Evolutionary conservation across 2,113 vertebrate genomes (phyloP), one percentile per base, ranked within the genome.

Genomic region (Pedionomus torquatus): DNA sequence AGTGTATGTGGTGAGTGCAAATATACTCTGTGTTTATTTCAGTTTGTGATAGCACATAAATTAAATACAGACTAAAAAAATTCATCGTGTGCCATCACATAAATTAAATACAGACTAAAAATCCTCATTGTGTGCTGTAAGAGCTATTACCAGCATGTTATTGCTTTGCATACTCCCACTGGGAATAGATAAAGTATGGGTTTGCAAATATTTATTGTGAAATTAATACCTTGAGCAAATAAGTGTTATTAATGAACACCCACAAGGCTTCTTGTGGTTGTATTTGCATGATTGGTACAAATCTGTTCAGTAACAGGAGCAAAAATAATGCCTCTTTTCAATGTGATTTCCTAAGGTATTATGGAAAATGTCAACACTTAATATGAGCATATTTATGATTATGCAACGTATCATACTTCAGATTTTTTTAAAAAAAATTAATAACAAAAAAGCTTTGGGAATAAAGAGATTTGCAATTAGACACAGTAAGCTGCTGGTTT

Each of bases 391-490:
- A 70, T 77, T 89, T 95, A n/a, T 82, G 77, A 64, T 80, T 72
- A 82, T 87, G 28, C 35, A 65, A 71, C 51, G 11, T 43, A 60
- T 81, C 17, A 65, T 58, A 63, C 31, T 85, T 80, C n/a, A 44
- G 12, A 69, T 69, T n/a, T n/a, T n/a, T n/a, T 87, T 24, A 0
- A 25, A 79, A 90, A 94, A 90, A 94, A 64, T 30, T 35, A 49
- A n/a, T 64, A 76, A 55, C 44, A 64, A 61, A 91, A 90, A 74
- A 80, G 54, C 68, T 93, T 88, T 80, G 57, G 43, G 41, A 18
- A 57, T 75, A 91, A 89, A 90, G 60, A 43, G 69, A 58, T 95
- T 95, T 94, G 68, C 83, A 94, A 48, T 92, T 92, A 96, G 60
- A 87, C 69, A 78, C 39, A 92, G 69, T 51, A 84, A 87, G 48